A percentile compares a stretch with the other conserved stretches of the same genome.
Evolutionary conservation across 2,113 vertebrate genomes (phyloP).

Genomic region (Rana temporaria): DNA sequence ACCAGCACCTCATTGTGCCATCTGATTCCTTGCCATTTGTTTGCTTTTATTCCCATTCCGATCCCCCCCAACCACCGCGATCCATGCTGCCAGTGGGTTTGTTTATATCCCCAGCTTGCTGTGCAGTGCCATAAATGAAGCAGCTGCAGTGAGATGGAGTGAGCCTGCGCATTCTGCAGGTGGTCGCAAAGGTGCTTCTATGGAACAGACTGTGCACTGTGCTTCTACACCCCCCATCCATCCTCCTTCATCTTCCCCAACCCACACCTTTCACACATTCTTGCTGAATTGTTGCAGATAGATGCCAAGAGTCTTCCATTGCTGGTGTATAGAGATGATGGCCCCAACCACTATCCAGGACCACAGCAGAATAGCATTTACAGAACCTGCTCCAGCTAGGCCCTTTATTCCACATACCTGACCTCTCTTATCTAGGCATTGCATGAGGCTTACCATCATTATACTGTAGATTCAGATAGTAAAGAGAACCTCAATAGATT

Average conservation of each 20-base stretch:
- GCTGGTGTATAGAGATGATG: background rate
- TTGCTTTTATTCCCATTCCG: background rate
- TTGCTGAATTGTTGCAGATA: constrained; percentile 35
- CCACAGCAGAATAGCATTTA: background rate
- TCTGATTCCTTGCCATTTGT: too few species aligned
- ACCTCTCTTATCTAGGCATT: too few species aligned
- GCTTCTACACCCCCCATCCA: constrained; percentile 7
- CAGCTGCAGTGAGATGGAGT: constrained; percentile 80
- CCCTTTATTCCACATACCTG: background rate
- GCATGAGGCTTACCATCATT: too few species aligned
- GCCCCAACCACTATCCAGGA: background rate
- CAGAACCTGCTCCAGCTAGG: background rate
- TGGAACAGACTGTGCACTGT: constrained; percentile 53
- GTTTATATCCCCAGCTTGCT: constrained; percentile 68
- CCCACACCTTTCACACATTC: constrained; percentile 41
- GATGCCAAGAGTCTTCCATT: background rate
- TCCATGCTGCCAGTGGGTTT: constrained; percentile 62
- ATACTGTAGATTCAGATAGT: too few species aligned
- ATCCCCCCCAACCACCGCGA: too few species aligned
- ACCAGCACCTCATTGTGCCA: background rate
- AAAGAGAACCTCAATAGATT: too few species aligned
- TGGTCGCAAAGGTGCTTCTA: constrained; percentile 80
- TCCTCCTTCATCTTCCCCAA: constrained; percentile 42
- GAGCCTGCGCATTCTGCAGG: constrained; percentile 92
- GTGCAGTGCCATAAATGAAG: constrained; percentile 76